phyloP scores from a whole-genome alignment of 1,140 invertebrate species.

The Drosophila kikkawai region DNA sequence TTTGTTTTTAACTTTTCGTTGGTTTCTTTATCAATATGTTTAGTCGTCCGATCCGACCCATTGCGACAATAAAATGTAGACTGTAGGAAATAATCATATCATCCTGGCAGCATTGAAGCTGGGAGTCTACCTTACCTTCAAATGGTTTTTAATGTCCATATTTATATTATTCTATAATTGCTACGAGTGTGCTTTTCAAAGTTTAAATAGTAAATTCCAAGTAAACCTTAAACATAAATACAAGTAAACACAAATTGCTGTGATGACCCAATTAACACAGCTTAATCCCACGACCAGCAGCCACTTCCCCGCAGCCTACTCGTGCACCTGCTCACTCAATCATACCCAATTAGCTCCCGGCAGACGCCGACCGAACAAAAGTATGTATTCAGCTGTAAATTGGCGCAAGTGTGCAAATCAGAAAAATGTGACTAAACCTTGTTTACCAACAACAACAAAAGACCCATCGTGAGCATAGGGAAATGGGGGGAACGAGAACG shows the following conservation, averaged over 20 bases:
- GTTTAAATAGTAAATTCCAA: neutral
- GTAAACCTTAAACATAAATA: neutral
- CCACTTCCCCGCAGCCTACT: neutral
- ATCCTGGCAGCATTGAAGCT: no score
- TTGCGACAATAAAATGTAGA: no score
- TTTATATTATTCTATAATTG: no score
- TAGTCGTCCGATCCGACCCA: no score
- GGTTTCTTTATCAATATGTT: no score
- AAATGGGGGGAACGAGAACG: slow-evolving; percentile 12
- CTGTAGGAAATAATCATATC: no score
- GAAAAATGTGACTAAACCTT: slow-evolving; percentile 45
- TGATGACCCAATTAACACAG: slow-evolving; percentile 13
- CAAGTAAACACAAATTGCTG: neutral
- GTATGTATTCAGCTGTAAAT: slow-evolving; percentile 34
- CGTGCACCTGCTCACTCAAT: slow-evolving; percentile 35
- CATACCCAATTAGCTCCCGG: slow-evolving; percentile 17
- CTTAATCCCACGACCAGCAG: neutral
- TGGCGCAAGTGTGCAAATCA: slow-evolving; percentile 49
- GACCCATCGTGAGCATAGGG: neutral
- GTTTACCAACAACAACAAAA: slow-evolving; percentile 30
- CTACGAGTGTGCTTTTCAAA: neutral
- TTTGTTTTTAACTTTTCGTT: no score
- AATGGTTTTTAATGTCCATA: no score
- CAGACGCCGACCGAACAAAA: slow-evolving; percentile 4
- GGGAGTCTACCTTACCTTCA: no score